Evolutionary conservation across 1,140 invertebrate species (phyloP).

Genomic region (Ips typographus): DNA sequence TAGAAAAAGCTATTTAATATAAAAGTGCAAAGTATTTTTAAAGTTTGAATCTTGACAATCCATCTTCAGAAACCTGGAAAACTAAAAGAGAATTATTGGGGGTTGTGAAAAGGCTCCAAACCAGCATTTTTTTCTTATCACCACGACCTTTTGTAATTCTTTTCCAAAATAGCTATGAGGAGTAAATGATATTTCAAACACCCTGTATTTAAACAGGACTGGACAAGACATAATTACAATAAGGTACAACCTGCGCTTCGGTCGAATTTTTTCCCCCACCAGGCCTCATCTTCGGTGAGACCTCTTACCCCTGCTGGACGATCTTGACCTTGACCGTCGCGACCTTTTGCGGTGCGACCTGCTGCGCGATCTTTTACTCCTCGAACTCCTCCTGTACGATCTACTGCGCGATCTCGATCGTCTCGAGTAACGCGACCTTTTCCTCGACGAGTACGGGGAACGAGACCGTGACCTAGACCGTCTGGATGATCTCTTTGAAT

Average conservation of each 20-base stretch:
- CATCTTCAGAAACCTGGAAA: no score
- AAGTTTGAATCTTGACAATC: no score
- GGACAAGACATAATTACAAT: background rate
- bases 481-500: conserved; percentile 5
- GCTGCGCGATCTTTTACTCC: conserved; percentile 8
- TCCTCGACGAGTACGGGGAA: conserved; percentile 24
- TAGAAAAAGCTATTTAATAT: no score
- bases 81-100: no score
- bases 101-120: no score
- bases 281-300: conserved; percentile 46
- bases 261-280: conserved; percentile 2
- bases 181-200: no score
- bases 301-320: conserved; percentile 48
- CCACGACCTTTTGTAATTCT: no score
- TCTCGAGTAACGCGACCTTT: conserved; percentile 20
- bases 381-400: conserved; percentile 13
- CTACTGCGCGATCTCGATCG: conserved; percentile 18
- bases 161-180: no score
- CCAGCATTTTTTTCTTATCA: no score
- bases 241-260: conserved; percentile 38
- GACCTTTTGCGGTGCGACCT: conserved; percentile 24
- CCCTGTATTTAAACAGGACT: no score
- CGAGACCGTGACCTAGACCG: conserved; percentile 26
- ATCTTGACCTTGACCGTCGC: conserved; percentile 39
- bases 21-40: no score